These are phyloP conservation scores for Manduca sexta DNA, from an alignment of 1,140 invertebrate genomes.

Conservation along the genomic window DNA sequence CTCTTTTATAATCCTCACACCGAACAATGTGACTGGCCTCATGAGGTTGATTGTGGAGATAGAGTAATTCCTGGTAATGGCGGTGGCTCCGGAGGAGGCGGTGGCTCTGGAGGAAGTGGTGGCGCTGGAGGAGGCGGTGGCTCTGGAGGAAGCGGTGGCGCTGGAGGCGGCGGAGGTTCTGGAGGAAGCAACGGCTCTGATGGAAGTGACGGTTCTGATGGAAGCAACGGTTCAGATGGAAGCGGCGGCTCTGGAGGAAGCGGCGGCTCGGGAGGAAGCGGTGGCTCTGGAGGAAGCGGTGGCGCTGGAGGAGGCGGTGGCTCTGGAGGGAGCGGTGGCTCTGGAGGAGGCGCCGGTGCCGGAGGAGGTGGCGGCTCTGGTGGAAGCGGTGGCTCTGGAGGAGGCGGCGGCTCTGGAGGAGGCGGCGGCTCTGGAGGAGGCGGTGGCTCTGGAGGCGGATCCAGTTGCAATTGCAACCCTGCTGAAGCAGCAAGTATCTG, in stretches of 20 bases:
- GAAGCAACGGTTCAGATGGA: too few species aligned
- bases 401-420: neutral
- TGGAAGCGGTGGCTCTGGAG: slow-evolving; percentile 1
- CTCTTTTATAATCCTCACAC: slow-evolving; percentile 73
- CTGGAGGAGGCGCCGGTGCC: slow-evolving; percentile 4
- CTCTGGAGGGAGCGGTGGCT: neutral
- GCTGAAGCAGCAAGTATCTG: slow-evolving; percentile 28
- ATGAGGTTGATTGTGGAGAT: slow-evolving; percentile 51
- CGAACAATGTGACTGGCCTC: slow-evolving; percentile 74
- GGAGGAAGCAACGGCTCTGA: too few species aligned
- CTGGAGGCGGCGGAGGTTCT: too few species aligned
- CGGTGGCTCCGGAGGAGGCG: slow-evolving; percentile 6
- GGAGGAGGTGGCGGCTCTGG: neutral
- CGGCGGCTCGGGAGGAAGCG: too few species aligned
- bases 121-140: too few species aligned
- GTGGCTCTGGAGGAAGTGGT: too few species aligned
- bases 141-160: too few species aligned
- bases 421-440: neutral
- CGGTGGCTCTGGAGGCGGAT: slow-evolving; percentile 1
- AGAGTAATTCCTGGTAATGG: neutral
- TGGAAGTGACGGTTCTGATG: too few species aligned
- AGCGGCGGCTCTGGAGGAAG: too few species aligned
- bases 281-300: too few species aligned
- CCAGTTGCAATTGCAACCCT: slow-evolving; percentile 23
- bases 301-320: too few species aligned